Base-by-base conservation (phyloP, 2,888 invertebrate genomes). In the Clivina fossor region DNA sequence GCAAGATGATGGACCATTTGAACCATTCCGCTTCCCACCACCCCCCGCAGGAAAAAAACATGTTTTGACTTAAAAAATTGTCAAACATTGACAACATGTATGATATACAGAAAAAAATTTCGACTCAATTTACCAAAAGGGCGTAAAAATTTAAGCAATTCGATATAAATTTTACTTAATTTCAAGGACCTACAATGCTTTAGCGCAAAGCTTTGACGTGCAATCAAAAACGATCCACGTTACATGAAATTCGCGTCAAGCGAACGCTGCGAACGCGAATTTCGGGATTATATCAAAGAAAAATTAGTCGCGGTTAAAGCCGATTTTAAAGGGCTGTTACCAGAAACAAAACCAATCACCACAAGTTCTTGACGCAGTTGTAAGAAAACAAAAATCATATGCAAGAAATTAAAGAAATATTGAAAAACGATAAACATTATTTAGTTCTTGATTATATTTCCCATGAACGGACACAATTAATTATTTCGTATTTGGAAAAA, bases 311-410 rank as follows among this genome's bases (percentile, higher is more conserved):
- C 86, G 13, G 96, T 97, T 0, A 95, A 96, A 75, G 84, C 88
- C 1, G 93, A 96, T 61, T 88, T 99, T 67, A 81, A 93, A 28
- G 94, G 96, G 73, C 79, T 99, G 55, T 76, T 99, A 59, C 85
- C 84, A 75, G 97, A 99, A 77, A 98, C 96, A 8, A 93, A 98
- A 70, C 77, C 93, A 60, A 90, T 99, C 64, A 96, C 94, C 93
- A 97, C 78, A 91, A 91, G 76, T 90, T 90, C 16, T 83, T 86
- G 66, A 84, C 88, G 63, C 80, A 86, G 66, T 83, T 92, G n/a
- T 82, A 86, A 64, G 94, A 93, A 63, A 85, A 85, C 70, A 83
- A 84, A 60, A 75, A 83, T 60, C 90, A 90, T 68, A 78, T 94
- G 70, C 83, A 83, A 63, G 91, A 93, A 70, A 87, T 97, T 59